These are phyloP conservation scores for Leptinotarsa haldemani DNA, from an alignment of 2,888 invertebrate genomes.

Conservation along the genomic window DNA sequence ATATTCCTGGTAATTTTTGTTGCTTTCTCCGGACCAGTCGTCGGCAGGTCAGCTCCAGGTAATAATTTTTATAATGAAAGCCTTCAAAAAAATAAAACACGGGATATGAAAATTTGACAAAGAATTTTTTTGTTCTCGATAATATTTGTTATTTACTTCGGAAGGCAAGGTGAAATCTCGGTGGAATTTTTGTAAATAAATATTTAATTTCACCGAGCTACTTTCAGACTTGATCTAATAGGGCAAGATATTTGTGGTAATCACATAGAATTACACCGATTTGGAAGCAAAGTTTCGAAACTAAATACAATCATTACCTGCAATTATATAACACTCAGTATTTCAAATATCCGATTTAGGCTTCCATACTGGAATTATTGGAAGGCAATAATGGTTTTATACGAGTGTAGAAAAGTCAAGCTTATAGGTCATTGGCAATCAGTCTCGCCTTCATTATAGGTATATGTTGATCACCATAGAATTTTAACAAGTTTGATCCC, in stretches of 20 bases:
- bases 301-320: too few relatives aligned
- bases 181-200: not conserved
- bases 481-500: too few relatives aligned
- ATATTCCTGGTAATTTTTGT: conserved; percentile 55
- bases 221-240: not conserved
- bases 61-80: conserved; percentile 58
- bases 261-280: not conserved
- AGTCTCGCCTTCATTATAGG: too few relatives aligned
- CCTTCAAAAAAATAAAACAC: conserved; percentile 42
- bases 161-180: conserved; percentile 21
- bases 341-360: too few relatives aligned
- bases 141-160: conserved; percentile 35
- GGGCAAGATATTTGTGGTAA: not conserved
- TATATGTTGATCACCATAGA: too few relatives aligned
- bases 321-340: too few relatives aligned
- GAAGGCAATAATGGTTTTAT: too few relatives aligned
- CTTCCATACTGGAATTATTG: too few relatives aligned
- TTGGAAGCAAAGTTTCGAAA: not conserved
- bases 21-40: conserved; percentile 48
- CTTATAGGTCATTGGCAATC: too few relatives aligned
- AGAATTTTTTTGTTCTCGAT: conserved; percentile 65
- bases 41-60: conserved; percentile 51
- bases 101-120: conserved; percentile 52
- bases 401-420: too few relatives aligned
- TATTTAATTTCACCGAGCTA: not conserved